phyloP scores from a whole-genome alignment of 2,113 vertebrate species.

The Mus pahari region DNA sequence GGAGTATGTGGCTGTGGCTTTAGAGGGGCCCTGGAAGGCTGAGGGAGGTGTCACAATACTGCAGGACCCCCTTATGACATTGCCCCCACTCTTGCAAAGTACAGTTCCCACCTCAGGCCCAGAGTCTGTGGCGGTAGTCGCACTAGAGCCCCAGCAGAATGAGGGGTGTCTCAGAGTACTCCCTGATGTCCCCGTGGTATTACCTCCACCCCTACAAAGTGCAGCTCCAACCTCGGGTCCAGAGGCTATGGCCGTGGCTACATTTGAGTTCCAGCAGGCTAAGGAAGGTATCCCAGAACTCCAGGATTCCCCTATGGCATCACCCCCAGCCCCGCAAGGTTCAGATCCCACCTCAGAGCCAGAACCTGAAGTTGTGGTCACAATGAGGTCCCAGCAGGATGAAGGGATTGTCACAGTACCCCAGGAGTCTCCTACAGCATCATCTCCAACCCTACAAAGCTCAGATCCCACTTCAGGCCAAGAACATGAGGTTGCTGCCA shows the following conservation, averaged over 20 bases:
- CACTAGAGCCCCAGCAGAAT: accelerated
- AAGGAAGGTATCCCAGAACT: not conserved
- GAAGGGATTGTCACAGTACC: accelerated
- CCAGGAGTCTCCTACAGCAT: not conserved
- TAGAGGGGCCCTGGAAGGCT: not conserved
- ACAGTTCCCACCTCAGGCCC: not conserved
- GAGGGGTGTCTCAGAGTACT: accelerated
- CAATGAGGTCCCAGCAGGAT: too few relatives aligned
- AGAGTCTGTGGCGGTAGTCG: not conserved
- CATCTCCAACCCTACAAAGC: not conserved
- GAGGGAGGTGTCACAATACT: not conserved
- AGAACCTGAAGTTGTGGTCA: not conserved
- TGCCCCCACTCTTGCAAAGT: not conserved
- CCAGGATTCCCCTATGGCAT: not conserved
- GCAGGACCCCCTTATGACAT: not conserved
- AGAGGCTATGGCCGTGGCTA: not conserved
- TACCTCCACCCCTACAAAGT: not conserved
- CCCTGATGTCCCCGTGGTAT: not conserved
- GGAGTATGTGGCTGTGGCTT: not conserved
- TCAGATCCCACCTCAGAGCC: not conserved
- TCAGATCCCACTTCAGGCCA: not conserved
- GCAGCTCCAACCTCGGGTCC: not conserved
- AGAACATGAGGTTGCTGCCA: not conserved
- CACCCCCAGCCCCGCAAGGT: not conserved
- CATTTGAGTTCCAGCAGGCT: not conserved